Conservation (phyloP, 1,140 invertebrate genomes). For the Papilio polytes region DNA sequence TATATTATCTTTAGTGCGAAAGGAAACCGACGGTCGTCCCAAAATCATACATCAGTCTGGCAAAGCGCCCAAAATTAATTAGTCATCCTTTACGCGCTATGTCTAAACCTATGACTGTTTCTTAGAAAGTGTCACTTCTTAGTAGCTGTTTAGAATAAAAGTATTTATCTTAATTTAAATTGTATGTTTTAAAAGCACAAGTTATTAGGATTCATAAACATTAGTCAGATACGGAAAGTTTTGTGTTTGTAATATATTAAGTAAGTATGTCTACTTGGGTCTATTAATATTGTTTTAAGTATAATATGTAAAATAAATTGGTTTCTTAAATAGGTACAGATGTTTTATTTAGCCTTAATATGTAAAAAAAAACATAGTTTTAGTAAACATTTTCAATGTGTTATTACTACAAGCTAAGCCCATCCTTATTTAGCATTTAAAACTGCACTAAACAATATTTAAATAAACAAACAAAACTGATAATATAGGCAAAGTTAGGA, state of each 20-base stretch:
- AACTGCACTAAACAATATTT: neutral
- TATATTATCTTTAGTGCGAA: neutral
- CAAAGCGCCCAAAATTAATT: conserved; percentile 77
- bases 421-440: too few relatives aligned
- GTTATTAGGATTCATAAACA: neutral
- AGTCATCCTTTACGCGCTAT: conserved; percentile 64
- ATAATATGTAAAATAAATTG: too few relatives aligned
- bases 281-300: neutral
- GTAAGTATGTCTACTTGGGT: too few relatives aligned
- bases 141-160: conserved; percentile 42
- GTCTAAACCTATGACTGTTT: conserved; percentile 61
- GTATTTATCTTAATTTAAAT: neutral
- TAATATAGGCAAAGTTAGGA: neutral
- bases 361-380: neutral
- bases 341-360: neutral
- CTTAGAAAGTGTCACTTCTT: conserved; percentile 54
- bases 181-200: neutral
- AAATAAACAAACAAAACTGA: neutral
- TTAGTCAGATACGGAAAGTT: neutral
- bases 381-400: too few relatives aligned
- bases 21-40: conserved; percentile 54
- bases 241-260: neutral
- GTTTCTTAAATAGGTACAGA: neutral
- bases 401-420: too few relatives aligned
- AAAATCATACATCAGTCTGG: conserved; percentile 68